Base-by-base conservation (phyloP, 2,888 invertebrate genomes). In the Tribolium freemani region DNA sequence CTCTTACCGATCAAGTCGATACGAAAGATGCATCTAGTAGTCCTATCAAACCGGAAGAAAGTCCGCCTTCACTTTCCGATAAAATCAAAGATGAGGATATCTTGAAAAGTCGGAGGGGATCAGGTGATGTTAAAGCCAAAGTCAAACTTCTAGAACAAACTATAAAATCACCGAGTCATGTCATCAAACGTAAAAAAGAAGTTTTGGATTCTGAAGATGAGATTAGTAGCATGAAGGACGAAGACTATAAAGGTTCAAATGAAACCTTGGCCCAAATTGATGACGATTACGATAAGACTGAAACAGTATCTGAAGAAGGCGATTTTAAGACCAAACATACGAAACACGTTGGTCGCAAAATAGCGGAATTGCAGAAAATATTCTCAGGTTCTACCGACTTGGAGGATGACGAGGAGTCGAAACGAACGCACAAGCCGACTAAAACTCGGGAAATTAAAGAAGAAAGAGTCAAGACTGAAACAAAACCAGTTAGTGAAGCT, bases 81-180 rank as follows among this genome's bases (percentile, higher is more conserved):
- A 81, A 80, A 69, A 63, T 83, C 13, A 80, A 81, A 74, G 85
- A 85, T 30, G 87, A 88, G 66, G 85, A 87, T 70, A 80, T 86
- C 26, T 76, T 87, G 63, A 71, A 76, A 4, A 82, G 79, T 66
- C 78, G 87, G 38, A 80, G 87, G 38, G 87, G 86, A 38, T 88
- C 88, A 5, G 89, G 89, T 30, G 89, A 89, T 76, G 90, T 90
- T 3, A 89, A 87, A 82, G 88, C 89, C 10, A 89, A 89, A 80
- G 86, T 90, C 48, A 87, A 88, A 80, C 82, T 87, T 69, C 81
- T 90, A 57, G 90, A 90, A 82, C 88, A 88, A 73, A 80, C 83
- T 16, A 80, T 81, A 13, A 84, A 83, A 67, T 79, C 86, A 61
- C 82, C 85, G 8, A 84, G 86, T 31, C 85, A 86, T 61, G 84